Conservation (phyloP, 2,113 vertebrate species). For the Paraplagusia blochii region DNA sequence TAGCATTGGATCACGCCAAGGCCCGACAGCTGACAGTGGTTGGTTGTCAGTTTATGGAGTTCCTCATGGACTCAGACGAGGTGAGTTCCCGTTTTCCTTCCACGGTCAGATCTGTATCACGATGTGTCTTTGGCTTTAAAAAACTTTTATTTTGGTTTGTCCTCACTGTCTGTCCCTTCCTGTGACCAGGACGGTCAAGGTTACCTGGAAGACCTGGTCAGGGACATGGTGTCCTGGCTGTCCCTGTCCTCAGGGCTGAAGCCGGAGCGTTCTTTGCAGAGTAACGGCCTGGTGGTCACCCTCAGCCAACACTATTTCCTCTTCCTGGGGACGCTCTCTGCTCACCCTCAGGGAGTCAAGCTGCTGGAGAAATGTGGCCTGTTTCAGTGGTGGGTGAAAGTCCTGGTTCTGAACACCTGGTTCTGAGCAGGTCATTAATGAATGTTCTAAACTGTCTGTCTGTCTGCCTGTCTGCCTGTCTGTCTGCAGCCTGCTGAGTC, state of each 20-base stretch:
- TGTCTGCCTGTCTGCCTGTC: not conserved
- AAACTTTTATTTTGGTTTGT: not conserved
- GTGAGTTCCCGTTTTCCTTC: constrained; percentile 61
- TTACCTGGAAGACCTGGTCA: constrained; percentile 93
- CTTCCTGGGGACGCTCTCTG: constrained; percentile 94
- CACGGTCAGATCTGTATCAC: not conserved
- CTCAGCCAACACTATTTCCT: constrained; percentile 98
- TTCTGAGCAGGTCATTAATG: too few relatives aligned
- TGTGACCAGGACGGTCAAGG: constrained; percentile 86
- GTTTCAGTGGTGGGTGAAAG: constrained; percentile 93
- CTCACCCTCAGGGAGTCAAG: constrained; percentile 93
- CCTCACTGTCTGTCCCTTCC: accelerated
- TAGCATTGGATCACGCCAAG: constrained; percentile 88
- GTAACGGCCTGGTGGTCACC: constrained; percentile 91
- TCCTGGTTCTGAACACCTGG: too few relatives aligned
- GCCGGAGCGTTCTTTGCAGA: constrained; percentile 91
- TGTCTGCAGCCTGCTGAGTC: constrained; percentile 88
- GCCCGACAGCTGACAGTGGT: constrained; percentile 94
- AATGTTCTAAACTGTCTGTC: not conserved
- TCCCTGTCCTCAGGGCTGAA: constrained; percentile 88
- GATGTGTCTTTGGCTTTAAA: constrained; percentile 2
- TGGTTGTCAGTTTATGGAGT: constrained; percentile 94
- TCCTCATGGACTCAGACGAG: constrained; percentile 95
- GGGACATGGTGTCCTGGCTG: constrained; percentile 94
- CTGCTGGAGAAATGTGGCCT: constrained; percentile 97